These are phyloP conservation scores for Intellagama lesueurii DNA, from an alignment of 2,797 vertebrate species.

Conservation along the genomic window DNA sequence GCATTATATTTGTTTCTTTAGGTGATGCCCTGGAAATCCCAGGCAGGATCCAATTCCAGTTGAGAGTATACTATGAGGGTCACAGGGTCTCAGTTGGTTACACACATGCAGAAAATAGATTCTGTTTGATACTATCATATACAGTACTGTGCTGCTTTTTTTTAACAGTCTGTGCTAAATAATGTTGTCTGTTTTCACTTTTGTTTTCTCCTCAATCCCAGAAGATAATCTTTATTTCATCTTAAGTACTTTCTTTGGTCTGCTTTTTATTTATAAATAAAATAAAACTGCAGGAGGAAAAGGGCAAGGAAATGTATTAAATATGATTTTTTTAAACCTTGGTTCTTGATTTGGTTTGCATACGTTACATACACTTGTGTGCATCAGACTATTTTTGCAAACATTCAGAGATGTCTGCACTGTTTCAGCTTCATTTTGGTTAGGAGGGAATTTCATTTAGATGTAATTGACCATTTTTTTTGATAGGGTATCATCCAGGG, in stretches of 20 bases:
- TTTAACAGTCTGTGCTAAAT: background rate
- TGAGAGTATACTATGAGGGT: too few species aligned
- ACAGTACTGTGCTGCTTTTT: background rate
- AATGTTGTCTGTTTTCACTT: too few species aligned
- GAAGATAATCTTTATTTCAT: background rate
- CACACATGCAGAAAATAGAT: background rate
- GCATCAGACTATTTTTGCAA: background rate
- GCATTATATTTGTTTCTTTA: background rate
- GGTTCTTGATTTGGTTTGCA: background rate
- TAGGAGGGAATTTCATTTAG: background rate
- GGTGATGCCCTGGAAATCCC: background rate
- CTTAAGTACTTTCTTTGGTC: background rate
- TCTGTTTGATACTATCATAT: background rate
- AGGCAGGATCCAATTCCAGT: too few species aligned
- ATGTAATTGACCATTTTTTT: slow-evolving; percentile 44
- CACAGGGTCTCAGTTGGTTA: too few species aligned
- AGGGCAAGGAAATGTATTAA: background rate
- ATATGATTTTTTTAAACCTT: background rate
- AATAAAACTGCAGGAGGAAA: background rate
- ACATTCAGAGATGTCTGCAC: background rate
- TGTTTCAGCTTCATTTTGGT: background rate
- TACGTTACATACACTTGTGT: background rate
- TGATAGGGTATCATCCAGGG: slow-evolving; percentile 66
- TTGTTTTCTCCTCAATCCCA: too few species aligned
- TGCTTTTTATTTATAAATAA: background rate